Percentiles rank a stretch among this genome's conserved stretches.
These are phyloP conservation scores for Corythucha ciliata DNA, from an alignment of 2,888 invertebrate genomes.

Conservation along the genomic window DNA sequence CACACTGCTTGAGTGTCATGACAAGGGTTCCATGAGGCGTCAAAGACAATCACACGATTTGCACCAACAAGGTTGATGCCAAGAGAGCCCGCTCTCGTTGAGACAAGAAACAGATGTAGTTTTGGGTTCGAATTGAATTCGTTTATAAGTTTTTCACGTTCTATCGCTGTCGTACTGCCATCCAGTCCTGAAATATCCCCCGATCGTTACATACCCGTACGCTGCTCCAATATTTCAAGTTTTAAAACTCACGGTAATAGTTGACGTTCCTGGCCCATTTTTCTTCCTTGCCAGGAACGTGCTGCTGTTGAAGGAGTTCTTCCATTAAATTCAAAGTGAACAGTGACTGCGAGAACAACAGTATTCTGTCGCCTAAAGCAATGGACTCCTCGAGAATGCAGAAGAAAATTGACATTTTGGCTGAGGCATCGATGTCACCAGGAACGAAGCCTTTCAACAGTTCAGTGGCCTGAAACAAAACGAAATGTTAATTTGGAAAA, in stretches of 20 bases:
- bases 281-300: constrained; percentile 48
- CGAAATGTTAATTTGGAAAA: no score
- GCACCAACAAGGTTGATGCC: constrained; percentile 97
- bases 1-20: constrained; percentile 98
- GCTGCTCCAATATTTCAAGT: neutral
- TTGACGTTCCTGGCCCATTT: constrained; percentile 78
- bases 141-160: constrained; percentile 91
- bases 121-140: constrained; percentile 86
- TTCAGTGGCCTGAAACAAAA: constrained; percentile 55
- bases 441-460: constrained; percentile 75
- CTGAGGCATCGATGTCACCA: constrained; percentile 83
- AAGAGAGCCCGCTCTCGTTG: constrained; percentile 90
- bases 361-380: constrained; percentile 73
- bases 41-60: constrained; percentile 92
- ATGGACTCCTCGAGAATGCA: constrained; percentile 84
- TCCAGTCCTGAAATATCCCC: constrained; percentile 78
- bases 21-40: constrained; percentile 99
- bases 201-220: neutral
- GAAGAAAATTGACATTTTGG: constrained; percentile 90
- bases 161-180: constrained; percentile 88
- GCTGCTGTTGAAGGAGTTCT: constrained; percentile 71
- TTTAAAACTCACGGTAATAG: constrained; percentile 75
- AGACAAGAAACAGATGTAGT: constrained; percentile 86
- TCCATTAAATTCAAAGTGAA: constrained; percentile 92
- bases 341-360: constrained; percentile 93